phyloP scores from a whole-genome alignment of 2,113 vertebrate genomes.

The Nipponia nippon region DNA sequence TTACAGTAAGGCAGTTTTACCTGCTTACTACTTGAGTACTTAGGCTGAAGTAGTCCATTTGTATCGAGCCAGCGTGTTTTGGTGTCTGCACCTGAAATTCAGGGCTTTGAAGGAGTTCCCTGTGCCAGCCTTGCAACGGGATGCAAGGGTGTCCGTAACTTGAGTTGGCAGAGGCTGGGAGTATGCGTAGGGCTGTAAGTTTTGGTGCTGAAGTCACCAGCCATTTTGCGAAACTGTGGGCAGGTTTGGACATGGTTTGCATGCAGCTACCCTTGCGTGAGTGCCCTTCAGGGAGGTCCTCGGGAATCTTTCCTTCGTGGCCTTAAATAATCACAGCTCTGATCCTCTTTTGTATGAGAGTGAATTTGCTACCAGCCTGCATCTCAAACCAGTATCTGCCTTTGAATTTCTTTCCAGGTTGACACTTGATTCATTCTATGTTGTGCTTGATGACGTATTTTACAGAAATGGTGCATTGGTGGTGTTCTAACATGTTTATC shows the following conservation, averaged over 20 bases:
- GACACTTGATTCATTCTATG: background rate
- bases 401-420: background rate
- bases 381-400: background rate
- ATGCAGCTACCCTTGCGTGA: background rate
- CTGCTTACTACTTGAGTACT: background rate
- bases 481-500: background rate
- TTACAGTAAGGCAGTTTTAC: background rate
- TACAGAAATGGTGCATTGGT: background rate
- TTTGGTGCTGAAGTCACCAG: background rate
- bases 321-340: background rate
- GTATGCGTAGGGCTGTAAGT: fast-evolving
- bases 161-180: background rate
- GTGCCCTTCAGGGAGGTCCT: background rate
- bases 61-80: fast-evolving
- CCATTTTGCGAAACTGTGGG: background rate
- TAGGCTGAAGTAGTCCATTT: background rate
- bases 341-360: fast-evolving
- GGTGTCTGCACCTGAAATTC: background rate
- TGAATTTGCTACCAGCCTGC: background rate
- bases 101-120: background rate
- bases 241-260: background rate
- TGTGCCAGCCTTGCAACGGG: background rate
- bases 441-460: fast-evolving
- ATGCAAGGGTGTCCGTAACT: background rate
- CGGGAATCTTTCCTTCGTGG: fast-evolving